Base-by-base conservation (phyloP, 1,140 invertebrate genomes). In the Antheraea mylitta region DNA sequence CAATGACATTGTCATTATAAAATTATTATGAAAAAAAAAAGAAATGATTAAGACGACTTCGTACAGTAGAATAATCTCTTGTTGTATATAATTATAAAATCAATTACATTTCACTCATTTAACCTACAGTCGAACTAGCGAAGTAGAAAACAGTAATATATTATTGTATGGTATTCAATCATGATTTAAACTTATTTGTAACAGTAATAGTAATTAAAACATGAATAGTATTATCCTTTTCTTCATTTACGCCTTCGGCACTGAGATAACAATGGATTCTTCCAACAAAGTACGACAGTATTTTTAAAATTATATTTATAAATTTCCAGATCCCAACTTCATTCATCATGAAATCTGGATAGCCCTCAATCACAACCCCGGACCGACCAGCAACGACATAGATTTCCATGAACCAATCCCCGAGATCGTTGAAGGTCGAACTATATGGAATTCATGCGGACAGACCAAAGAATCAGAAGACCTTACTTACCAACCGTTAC, bases 281-380 rank as follows among this genome's bases (percentile, higher is more conserved):
- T 42, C 38, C 1, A 42, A 42, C 38, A 11, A 42, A 42, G 38
- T 42, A 11, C 0, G 13, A 16, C 16, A 53, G 13, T 6, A 53
- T 53, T 16, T 53, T 53, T 53, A 1, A 45, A 10, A 42, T 19
- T 5, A 0, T 64, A 42, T 5, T n/a, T 45, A 45, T 11, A 36
- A 0, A 58, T 48, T 85, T 88, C 58, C 68, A 90, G 87, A 92
- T 74, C 86, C 86, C 66, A 89, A 90, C 36, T 86, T 87, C 61
- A 75, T 89, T 8, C 82, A 90, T 53, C 82, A 87, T 36, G 86
- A 88, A 67, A 90, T 90, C 30, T 92, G 90, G 86, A 89, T 93
- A 67, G 87, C 89, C 0, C 75, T 92, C 36, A 89, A 84, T 63
- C 79, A 88, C 18, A 81, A 91, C 73, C 86, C 90, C 0, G 92